Evolutionary conservation across 2,113 vertebrate genomes (phyloP).

Genomic region (Oxyura jamaicensis): DNA sequence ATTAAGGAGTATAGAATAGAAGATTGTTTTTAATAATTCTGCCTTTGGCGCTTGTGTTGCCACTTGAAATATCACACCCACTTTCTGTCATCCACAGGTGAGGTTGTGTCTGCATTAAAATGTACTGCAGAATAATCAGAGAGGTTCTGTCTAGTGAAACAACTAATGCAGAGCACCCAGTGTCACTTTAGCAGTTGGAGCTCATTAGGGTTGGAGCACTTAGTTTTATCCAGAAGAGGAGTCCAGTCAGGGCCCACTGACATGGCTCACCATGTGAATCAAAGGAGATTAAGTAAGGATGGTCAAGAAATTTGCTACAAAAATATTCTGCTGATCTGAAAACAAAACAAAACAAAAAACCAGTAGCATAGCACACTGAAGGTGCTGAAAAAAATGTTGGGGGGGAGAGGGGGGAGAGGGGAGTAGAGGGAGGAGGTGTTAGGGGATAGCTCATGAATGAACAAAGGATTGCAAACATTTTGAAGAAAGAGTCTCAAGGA

Average conservation of each 20-base stretch:
- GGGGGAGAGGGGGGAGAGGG: no score
- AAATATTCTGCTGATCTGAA: background rate
- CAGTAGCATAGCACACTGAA: background rate
- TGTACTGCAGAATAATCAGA: slow-evolving; percentile 14
- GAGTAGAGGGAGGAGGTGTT: background rate
- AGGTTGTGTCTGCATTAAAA: slow-evolving; percentile 50
- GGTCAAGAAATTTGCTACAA: background rate
- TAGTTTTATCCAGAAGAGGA: background rate
- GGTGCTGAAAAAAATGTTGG: background rate
- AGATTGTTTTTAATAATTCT: slow-evolving; percentile 38
- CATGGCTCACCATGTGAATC: background rate
- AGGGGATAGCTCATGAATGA: background rate
- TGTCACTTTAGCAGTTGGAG: background rate
- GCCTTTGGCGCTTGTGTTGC: slow-evolving; percentile 44
- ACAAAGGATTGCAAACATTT: background rate
- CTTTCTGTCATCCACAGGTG: slow-evolving; percentile 14
- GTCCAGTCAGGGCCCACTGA: background rate
- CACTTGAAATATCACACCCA: slow-evolving; percentile 48
- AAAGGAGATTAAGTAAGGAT: background rate
- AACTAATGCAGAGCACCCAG: background rate
- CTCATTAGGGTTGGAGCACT: background rate
- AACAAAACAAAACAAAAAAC: background rate
- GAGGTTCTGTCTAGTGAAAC: background rate
- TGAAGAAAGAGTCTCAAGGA: slow-evolving; percentile 8
- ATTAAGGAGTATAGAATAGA: slow-evolving; percentile 36